Evolutionary conservation across 2,888 invertebrate genomes (phyloP).

Genomic region (Bombylius major): DNA sequence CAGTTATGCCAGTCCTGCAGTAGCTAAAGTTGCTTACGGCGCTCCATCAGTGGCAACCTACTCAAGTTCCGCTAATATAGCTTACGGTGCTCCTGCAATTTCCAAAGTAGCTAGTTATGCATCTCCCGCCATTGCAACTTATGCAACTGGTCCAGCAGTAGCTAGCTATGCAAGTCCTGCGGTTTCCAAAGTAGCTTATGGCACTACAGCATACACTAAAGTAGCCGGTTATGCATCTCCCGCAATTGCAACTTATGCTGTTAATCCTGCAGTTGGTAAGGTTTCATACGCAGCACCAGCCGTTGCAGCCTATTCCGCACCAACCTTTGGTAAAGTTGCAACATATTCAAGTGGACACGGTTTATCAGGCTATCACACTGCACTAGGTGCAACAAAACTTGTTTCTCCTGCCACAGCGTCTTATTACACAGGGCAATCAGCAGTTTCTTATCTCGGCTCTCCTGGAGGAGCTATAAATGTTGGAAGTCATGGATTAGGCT

Average conservation of each 20-base stretch:
- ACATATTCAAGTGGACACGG: slow-evolving; percentile 2
- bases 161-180: slow-evolving; percentile 21
- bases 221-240: slow-evolving; percentile 10
- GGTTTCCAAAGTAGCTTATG: slow-evolving; percentile 11
- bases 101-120: slow-evolving; percentile 17
- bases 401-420: slow-evolving; percentile 5
- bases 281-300: slow-evolving; percentile 8
- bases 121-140: slow-evolving; percentile 20
- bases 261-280: slow-evolving; percentile 28
- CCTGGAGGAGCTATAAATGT: slow-evolving; percentile 33
- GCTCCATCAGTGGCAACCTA: neutral
- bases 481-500: neutral
- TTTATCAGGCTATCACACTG: slow-evolving; percentile 1
- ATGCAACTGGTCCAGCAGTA: slow-evolving; percentile 30
- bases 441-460: slow-evolving; percentile 22
- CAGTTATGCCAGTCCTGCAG: slow-evolving; percentile 17
- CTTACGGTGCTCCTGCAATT: neutral
- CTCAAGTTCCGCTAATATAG: neutral
- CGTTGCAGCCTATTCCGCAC: slow-evolving; percentile 4
- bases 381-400: neutral
- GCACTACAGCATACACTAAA: slow-evolving; percentile 3
- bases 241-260: slow-evolving; percentile 16
- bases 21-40: slow-evolving; percentile 10
- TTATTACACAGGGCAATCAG: slow-evolving; percentile 9
- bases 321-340: too few relatives aligned